phyloP scores from a whole-genome alignment of 2,797 vertebrate genomes.

The Leptodactylus fallax region DNA sequence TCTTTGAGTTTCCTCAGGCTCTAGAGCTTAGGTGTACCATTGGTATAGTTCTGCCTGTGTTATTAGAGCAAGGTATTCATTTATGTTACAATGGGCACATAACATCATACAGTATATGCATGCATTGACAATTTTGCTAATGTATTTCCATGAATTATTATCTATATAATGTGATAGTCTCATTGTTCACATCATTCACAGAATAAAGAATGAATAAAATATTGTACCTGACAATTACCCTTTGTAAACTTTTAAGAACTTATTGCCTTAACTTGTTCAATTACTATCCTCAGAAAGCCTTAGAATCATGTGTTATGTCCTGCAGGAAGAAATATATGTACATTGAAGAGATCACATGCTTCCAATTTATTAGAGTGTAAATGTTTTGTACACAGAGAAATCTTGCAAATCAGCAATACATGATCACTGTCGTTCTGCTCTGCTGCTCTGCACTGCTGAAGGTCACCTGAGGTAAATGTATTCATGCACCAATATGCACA shows the following conservation, averaged over 20 bases:
- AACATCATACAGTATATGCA: too few species aligned
- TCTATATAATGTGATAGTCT: too few species aligned
- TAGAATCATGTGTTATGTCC: not conserved
- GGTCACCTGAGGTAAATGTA: constrained; percentile 31
- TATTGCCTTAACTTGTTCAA: too few species aligned
- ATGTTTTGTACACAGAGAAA: constrained; percentile 23
- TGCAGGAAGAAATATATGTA: not conserved
- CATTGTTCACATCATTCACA: too few species aligned
- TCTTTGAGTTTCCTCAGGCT: too few species aligned
- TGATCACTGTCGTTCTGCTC: constrained; percentile 10
- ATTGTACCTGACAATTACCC: not conserved
- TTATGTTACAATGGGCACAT: too few species aligned
- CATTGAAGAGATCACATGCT: not conserved
- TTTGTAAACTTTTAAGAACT: not conserved
- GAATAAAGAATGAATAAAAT: too few species aligned
- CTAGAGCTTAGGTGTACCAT: too few species aligned
- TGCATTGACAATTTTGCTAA: too few species aligned
- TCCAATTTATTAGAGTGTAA: not conserved
- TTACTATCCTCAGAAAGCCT: not conserved
- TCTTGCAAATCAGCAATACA: constrained; percentile 3
- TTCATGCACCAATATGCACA: not conserved
- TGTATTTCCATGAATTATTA: too few species aligned
- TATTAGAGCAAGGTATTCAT: too few species aligned
- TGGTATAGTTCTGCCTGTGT: too few species aligned
- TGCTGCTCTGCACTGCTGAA: not conserved